Evolutionary conservation across 2,888 invertebrate genomes (phyloP).

Genomic region (Blera fallax): DNA sequence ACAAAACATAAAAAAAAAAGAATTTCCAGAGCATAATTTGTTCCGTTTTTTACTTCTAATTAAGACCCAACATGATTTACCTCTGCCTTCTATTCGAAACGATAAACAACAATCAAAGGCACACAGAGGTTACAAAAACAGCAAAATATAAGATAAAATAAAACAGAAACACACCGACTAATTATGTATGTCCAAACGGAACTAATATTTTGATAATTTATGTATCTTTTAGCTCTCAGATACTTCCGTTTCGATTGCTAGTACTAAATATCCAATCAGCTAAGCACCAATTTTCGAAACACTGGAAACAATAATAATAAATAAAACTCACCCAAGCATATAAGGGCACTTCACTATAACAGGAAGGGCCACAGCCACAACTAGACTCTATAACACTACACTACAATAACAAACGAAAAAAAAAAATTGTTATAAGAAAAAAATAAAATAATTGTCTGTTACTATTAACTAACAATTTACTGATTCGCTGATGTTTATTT

Average conservation of each 20-base stretch:
- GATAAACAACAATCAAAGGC: constrained; percentile 37
- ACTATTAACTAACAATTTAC: neutral
- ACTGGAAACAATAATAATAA: neutral
- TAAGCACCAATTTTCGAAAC: constrained; percentile 19
- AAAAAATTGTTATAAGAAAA: neutral
- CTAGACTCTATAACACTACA: neutral
- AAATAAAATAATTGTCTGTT: too few species aligned
- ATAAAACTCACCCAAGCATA: neutral
- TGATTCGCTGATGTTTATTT: neutral
- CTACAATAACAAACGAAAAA: neutral
- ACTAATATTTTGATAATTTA: constrained; percentile 24
- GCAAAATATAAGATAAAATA: too few species aligned
- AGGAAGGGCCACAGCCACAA: neutral
- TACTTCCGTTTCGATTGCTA: constrained; percentile 29
- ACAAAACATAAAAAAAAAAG: neutral
- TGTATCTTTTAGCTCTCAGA: constrained; percentile 18
- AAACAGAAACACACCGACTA: constrained; percentile 1
- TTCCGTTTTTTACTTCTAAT: constrained; percentile 8
- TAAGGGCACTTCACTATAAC: neutral
- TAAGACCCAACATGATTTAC: constrained; percentile 19
- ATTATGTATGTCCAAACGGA: constrained; percentile 25
- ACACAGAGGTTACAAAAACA: neutral
- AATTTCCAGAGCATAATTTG: neutral
- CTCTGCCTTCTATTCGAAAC: neutral
- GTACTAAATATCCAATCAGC: constrained; percentile 18